Conservation (phyloP, 1,140 invertebrate genomes). For the Ceratosolen fusciceps region DNA sequence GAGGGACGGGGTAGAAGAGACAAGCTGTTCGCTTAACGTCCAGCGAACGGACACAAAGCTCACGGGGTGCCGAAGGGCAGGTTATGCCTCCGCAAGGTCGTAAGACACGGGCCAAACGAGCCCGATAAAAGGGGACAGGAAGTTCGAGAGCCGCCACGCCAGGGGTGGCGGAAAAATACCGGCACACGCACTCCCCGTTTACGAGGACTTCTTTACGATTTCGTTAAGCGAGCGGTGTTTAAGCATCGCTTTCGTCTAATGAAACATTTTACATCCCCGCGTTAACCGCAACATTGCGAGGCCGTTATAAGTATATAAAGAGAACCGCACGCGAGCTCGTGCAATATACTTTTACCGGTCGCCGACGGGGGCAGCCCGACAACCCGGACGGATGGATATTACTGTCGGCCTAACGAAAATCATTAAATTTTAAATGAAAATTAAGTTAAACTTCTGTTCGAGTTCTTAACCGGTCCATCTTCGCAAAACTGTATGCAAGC, state of each 20-base stretch:
- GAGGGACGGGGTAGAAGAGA: slow-evolving; percentile 11
- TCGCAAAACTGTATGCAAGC: too few relatives aligned
- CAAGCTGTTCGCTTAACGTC: slow-evolving; percentile 31
- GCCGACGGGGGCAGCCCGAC: background rate
- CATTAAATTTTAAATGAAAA: slow-evolving; percentile 15
- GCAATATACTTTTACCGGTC: slow-evolving; percentile 14
- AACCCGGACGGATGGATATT: background rate
- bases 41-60: slow-evolving; percentile 12
- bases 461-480: too few relatives aligned
- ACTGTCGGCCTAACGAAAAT: background rate
- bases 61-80: slow-evolving; percentile 5
- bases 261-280: slow-evolving; percentile 53
- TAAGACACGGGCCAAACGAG: slow-evolving; percentile 34
- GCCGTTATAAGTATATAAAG: slow-evolving; percentile 8
- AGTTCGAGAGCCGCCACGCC: background rate
- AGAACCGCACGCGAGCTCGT: background rate
- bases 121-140: slow-evolving; percentile 24
- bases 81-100: slow-evolving; percentile 42
- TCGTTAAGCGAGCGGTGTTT: slow-evolving; percentile 49
- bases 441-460: background rate
- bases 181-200: slow-evolving; percentile 17
- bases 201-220: slow-evolving; percentile 51
- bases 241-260: slow-evolving; percentile 48
- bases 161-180: slow-evolving; percentile 37
- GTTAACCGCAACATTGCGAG: slow-evolving; percentile 47